These are phyloP conservation scores for Catamblyrhynchus diadema DNA, from an alignment of 2,797 vertebrate genomes.

Conservation along the genomic window DNA sequence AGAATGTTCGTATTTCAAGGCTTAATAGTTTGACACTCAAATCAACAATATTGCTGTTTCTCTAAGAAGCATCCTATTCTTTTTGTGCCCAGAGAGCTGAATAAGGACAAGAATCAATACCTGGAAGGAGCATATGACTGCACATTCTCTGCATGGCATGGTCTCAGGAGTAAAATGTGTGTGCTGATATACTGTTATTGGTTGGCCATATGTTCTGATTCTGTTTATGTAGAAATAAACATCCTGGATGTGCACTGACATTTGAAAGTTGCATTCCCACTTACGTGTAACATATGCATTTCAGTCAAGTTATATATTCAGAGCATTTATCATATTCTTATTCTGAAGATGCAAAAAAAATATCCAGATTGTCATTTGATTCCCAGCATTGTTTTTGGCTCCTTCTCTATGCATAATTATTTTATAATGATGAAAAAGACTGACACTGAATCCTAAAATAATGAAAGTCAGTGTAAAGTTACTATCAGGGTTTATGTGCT, in stretches of 20 bases:
- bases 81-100: neutral
- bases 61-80: neutral
- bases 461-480: neutral
- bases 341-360: neutral
- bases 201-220: neutral
- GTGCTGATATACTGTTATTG: neutral
- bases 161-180: neutral
- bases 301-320: neutral
- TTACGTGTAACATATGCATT: neutral
- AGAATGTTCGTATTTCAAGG: neutral
- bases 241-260: neutral
- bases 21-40: neutral
- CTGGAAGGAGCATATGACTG: neutral
- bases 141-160: neutral
- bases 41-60: neutral
- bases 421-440: neutral
- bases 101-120: neutral
- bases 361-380: neutral
- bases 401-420: neutral
- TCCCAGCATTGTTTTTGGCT: neutral
- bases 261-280: neutral
- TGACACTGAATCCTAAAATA: neutral
- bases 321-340: neutral
- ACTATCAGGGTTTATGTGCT: neutral
- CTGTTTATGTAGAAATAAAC: slow-evolving; percentile 25